These are phyloP conservation scores for Heterohyrax brucei DNA, from an alignment of 2,797 vertebrate genomes.

Conservation along the genomic window DNA sequence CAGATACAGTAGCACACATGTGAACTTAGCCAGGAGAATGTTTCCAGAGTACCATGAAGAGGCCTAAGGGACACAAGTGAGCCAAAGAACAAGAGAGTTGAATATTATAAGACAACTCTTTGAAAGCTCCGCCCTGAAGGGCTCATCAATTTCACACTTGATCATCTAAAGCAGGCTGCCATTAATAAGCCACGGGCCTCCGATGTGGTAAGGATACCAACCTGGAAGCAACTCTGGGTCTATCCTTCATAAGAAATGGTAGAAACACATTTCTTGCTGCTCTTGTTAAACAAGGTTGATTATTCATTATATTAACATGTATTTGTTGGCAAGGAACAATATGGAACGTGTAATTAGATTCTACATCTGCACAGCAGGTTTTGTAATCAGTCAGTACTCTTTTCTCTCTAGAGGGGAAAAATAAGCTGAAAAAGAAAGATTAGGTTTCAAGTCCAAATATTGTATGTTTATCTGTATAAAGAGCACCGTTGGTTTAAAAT, in stretches of 20 bases:
- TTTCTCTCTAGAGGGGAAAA: slow-evolving; percentile 45
- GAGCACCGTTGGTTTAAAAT: slow-evolving; percentile 52
- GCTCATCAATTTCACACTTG: slow-evolving; percentile 64
- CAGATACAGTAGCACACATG: slow-evolving; percentile 59
- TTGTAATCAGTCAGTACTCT: slow-evolving; percentile 47
- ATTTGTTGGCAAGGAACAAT: slow-evolving; percentile 65
- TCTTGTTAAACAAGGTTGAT: slow-evolving; percentile 72
- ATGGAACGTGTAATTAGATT: slow-evolving; percentile 64
- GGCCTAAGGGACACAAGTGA: slow-evolving; percentile 40
- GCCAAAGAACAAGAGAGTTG: background rate
- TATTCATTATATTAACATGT: slow-evolving; percentile 74
- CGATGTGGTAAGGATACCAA: background rate
- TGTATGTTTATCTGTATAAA: slow-evolving; percentile 42
- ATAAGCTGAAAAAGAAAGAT: slow-evolving; percentile 39
- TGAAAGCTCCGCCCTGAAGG: slow-evolving; percentile 50
- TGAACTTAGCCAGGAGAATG: slow-evolving; percentile 63
- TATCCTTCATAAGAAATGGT: background rate
- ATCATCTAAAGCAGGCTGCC: slow-evolving; percentile 46
- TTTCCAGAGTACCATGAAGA: slow-evolving; percentile 48
- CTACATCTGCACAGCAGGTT: slow-evolving; percentile 62
- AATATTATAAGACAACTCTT: slow-evolving; percentile 1
- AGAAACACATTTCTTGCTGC: slow-evolving; percentile 42
- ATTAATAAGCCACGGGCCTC: slow-evolving; percentile 53
- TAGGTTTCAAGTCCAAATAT: background rate
- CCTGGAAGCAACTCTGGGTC: slow-evolving; percentile 16